These are phyloP conservation scores for Verasper variegatus DNA, from an alignment of 2,113 vertebrate species.

Conservation along the genomic window DNA sequence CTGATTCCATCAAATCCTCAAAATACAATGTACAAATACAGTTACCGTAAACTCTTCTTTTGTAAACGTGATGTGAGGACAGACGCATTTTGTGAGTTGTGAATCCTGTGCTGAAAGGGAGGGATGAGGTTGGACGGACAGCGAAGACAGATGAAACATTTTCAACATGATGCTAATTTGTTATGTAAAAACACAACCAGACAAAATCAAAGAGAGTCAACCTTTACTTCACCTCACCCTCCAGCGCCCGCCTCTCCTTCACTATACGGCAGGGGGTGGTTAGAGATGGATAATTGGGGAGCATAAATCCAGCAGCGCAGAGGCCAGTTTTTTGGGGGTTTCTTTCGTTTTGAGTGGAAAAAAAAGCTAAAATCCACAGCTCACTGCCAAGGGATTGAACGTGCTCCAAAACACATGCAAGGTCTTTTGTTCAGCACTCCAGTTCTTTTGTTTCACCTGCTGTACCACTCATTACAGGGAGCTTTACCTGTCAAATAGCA, in stretches of 20 bases:
- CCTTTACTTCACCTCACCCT: slow-evolving; percentile 24
- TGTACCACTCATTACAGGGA: slow-evolving; percentile 60
- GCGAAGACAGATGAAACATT: slow-evolving; percentile 7
- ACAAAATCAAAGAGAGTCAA: slow-evolving; percentile 49
- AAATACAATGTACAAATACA: slow-evolving; percentile 20
- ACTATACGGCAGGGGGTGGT: slow-evolving; percentile 54
- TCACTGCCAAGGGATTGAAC: slow-evolving; percentile 52
- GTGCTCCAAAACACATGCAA: slow-evolving; percentile 64
- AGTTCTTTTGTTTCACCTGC: slow-evolving; percentile 68
- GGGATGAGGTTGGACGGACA: background rate
- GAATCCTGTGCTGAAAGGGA: background rate
- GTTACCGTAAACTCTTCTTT: slow-evolving; percentile 15
- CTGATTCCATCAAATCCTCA: slow-evolving; percentile 41
- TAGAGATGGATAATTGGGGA: slow-evolving; percentile 64
- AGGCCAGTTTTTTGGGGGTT: slow-evolving; percentile 31
- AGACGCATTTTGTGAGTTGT: background rate
- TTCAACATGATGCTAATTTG: slow-evolving; percentile 22
- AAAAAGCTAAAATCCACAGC: slow-evolving; percentile 57
- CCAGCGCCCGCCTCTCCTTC: slow-evolving; percentile 13
- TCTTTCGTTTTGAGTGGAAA: background rate
- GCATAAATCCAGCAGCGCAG: slow-evolving; percentile 50
- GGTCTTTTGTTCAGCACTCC: slow-evolving; percentile 58
- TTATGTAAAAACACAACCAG: slow-evolving; percentile 18
- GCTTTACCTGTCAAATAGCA: slow-evolving; percentile 69
- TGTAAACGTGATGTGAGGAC: background rate